phyloP scores from a whole-genome alignment of 23 tunicate species.

The Clavelina lepadiformis region DNA sequence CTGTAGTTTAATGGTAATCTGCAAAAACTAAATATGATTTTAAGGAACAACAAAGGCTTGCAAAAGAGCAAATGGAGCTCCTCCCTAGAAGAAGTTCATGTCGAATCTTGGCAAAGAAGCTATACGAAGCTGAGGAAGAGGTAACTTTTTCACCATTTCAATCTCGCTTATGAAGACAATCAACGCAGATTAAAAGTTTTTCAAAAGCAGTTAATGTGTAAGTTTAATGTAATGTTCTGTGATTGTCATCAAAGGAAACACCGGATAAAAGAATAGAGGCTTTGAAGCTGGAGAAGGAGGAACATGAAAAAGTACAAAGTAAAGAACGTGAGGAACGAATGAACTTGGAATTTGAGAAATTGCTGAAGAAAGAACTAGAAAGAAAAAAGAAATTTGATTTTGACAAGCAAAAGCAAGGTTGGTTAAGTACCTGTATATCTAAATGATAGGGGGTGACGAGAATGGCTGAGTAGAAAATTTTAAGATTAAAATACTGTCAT shows the following conservation, averaged over 20 bases:
- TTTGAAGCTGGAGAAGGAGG: slow-evolving; percentile 38
- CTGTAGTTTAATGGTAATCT: background rate
- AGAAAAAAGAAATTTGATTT: slow-evolving; percentile 40
- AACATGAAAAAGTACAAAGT: slow-evolving; percentile 28
- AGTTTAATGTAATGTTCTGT: background rate
- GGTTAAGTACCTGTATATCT: too few relatives aligned
- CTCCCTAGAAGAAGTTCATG: slow-evolving; percentile 68
- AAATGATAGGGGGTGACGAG: too few relatives aligned
- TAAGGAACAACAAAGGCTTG: slow-evolving; percentile 58
- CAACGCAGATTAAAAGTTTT: too few relatives aligned
- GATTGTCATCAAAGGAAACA: slow-evolving; percentile 10
- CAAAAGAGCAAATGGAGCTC: slow-evolving; percentile 51
- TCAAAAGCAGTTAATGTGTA: too few relatives aligned
- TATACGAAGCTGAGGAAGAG: slow-evolving; percentile 66
- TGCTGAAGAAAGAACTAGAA: slow-evolving; percentile 58
- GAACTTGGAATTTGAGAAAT: slow-evolving; percentile 47
- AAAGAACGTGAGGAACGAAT: slow-evolving; percentile 65
- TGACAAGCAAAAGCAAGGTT: slow-evolving; percentile 45
- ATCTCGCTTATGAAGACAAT: too few relatives aligned
- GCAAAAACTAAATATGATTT: background rate
- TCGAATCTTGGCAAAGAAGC: slow-evolving; percentile 74
- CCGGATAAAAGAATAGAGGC: too few relatives aligned
- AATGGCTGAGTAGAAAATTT: too few relatives aligned
- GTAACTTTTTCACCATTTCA: slow-evolving; percentile 1
- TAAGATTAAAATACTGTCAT: too few relatives aligned